Evolutionary conservation across 2,888 invertebrate genomes (phyloP).

Genomic region (Leucozona laternaria): DNA sequence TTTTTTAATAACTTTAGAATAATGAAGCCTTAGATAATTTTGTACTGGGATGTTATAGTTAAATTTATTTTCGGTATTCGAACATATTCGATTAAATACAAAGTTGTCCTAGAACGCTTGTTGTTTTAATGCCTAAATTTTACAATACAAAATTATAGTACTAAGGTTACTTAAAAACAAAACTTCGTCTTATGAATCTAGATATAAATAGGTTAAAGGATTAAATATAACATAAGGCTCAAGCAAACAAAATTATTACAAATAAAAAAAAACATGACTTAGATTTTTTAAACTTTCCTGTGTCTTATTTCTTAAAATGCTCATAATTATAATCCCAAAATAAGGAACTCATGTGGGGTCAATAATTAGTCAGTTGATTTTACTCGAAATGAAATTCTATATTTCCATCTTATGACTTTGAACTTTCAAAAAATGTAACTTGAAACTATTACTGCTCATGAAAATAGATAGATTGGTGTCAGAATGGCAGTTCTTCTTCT

Average conservation of each 20-base stretch:
- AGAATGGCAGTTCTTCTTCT: too few relatives aligned
- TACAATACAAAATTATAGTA: constrained; percentile 61
- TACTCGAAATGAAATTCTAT: too few relatives aligned
- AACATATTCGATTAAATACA: constrained; percentile 33
- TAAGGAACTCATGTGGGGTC: too few relatives aligned
- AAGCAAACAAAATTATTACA: constrained; percentile 31
- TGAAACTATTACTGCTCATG: too few relatives aligned
- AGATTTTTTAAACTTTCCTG: constrained; percentile 45
- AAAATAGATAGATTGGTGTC: too few relatives aligned
- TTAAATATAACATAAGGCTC: constrained; percentile 45
- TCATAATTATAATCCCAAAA: neutral
- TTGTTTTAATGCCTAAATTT: constrained; percentile 47
- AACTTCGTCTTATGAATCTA: constrained; percentile 43
- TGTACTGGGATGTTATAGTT: constrained; percentile 67
- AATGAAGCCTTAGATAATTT: constrained; percentile 69
- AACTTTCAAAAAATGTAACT: too few relatives aligned
- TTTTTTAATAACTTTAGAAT: constrained; percentile 30
- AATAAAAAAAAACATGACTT: constrained; percentile 63
- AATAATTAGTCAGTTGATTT: too few relatives aligned
- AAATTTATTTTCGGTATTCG: constrained; percentile 53
- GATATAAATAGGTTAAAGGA: constrained; percentile 43
- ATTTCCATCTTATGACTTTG: too few relatives aligned
- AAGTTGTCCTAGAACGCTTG: constrained; percentile 37
- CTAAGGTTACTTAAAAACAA: constrained; percentile 36
- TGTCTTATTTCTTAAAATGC: neutral